Evolutionary conservation across 2,888 invertebrate species (phyloP), one percentile per base, ranked within the genome.

Genomic region (Zele albiditarsus): DNA sequence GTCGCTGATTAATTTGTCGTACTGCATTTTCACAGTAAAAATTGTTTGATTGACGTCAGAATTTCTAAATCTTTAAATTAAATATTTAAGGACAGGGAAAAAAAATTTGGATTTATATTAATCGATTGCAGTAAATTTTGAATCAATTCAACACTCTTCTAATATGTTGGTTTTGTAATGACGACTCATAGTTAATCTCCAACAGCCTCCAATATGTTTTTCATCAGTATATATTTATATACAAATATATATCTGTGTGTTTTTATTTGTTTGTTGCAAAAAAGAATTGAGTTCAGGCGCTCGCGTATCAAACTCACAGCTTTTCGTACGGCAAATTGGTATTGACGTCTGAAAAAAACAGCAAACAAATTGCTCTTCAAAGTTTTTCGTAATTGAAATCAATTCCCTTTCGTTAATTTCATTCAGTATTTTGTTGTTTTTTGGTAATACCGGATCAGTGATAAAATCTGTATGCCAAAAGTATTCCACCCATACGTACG

Each of bases 321-420:
- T 96, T 96, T 93, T 96, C 96, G 91, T 96, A 96, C 91, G 96
- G 96, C 93, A 95, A 95, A 91, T 94, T 94, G 91, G 96, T 94
- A 92, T 94, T 95, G 91, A 96, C 95, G 92, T 96, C 96, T 96
- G 96, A 91, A 89, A 87, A 87, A 84, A 89, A 88, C 81, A 87
- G 83, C 79, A 89, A 88, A 88, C 83, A 87, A 86, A 87, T 85
- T 85, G 76, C 78, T 85, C 83, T 86, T 87, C 86, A 86, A 82
- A 84, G 79, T 78, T 78, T 77, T 65, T 77, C 20, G n/a, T 77
- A 76, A 74, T 75, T 72, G 57, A 10, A 20, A 28, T 38, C 49
- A 57, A 57, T 60, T 74, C 68, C 60, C 57, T 71, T 63, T 71
- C 31, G 70, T 60, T 68, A 20, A 20, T 42, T 65, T 53, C 8